Evolutionary conservation across 2,888 invertebrate species (phyloP).

Genomic region (Drosophila dives): DNA sequence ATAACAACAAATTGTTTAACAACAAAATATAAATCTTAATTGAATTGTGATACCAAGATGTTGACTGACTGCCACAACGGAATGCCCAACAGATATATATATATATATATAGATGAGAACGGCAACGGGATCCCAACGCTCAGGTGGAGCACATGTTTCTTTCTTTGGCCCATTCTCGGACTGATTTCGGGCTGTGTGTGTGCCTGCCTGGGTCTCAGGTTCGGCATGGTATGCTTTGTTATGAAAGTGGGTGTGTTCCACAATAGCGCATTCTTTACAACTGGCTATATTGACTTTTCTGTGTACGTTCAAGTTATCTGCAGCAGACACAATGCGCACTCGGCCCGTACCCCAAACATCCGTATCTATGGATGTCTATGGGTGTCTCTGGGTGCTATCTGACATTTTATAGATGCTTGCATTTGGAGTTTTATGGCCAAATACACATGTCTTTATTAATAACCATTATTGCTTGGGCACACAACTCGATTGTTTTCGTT

Average conservation of each 20-base stretch:
- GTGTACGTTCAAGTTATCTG: conserved; percentile 53
- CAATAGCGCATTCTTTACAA: conserved; percentile 62
- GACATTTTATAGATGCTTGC: conserved; percentile 60
- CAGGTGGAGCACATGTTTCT: conserved; percentile 31
- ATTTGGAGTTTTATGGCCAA: conserved; percentile 64
- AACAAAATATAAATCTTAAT: conserved; percentile 81
- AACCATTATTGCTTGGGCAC: conserved; percentile 63
- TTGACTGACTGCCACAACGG: conserved; percentile 33
- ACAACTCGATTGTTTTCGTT: conserved; percentile 45
- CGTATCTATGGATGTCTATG: conserved; percentile 27
- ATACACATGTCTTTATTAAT: conserved; percentile 76
- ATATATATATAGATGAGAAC: conserved; percentile 12
- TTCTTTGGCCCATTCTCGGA: conserved; percentile 15
- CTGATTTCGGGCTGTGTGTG: conserved; percentile 1
- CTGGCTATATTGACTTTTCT: conserved; percentile 43
- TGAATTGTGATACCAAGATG: conserved; percentile 76
- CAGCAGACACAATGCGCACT: conserved; percentile 49
- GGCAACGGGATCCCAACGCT: conserved; percentile 24
- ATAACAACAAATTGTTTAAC: conserved; percentile 77
- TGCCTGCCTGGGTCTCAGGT: not conserved
- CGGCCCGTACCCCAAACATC: not conserved
- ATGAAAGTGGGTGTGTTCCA: conserved; percentile 67
- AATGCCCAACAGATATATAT: conserved; percentile 12
- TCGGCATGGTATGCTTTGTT: conserved; percentile 46
- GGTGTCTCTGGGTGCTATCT: conserved; percentile 40